phyloP scores from a whole-genome alignment of 2,888 invertebrate species.

The Acrobasis repandana region DNA sequence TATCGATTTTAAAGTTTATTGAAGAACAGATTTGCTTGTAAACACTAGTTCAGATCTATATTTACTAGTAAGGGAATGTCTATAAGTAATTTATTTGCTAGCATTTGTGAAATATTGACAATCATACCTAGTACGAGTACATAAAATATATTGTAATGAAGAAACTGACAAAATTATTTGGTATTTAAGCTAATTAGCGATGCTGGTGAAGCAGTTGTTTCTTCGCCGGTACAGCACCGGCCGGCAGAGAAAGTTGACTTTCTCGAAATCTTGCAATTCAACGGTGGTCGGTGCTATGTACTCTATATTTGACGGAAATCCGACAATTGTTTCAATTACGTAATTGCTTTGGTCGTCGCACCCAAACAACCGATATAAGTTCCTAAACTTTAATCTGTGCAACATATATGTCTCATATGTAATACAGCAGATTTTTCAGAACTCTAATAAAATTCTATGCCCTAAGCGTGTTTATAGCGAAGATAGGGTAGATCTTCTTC shows the following conservation, averaged over 20 bases:
- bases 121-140: too few relatives aligned
- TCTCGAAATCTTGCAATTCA: constrained; percentile 57
- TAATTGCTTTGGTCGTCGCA: not conserved
- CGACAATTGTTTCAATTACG: constrained; percentile 3
- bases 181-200: constrained; percentile 5
- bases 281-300: constrained; percentile 40
- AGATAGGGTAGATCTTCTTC: too few relatives aligned
- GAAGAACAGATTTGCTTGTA: too few relatives aligned
- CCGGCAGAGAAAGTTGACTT: constrained; percentile 67
- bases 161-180: not conserved
- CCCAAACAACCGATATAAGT: not conserved
- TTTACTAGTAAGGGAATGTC: too few relatives aligned
- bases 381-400: not conserved
- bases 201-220: constrained; percentile 4
- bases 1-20: too few relatives aligned
- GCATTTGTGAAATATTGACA: too few relatives aligned
- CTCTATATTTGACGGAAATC: constrained; percentile 31
- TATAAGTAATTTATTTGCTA: too few relatives aligned
- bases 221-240: constrained; percentile 16
- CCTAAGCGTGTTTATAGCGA: too few relatives aligned
- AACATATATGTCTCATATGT: too few relatives aligned
- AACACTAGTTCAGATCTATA: too few relatives aligned
- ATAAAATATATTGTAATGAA: not conserved
- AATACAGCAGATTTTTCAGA: too few relatives aligned
- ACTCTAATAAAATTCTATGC: too few relatives aligned